Percentiles rank a stretch among this genome's conserved stretches.
Conservation (phyloP, 2,888 invertebrate genomes). For the Caenorhabditis panamensis region DNA sequence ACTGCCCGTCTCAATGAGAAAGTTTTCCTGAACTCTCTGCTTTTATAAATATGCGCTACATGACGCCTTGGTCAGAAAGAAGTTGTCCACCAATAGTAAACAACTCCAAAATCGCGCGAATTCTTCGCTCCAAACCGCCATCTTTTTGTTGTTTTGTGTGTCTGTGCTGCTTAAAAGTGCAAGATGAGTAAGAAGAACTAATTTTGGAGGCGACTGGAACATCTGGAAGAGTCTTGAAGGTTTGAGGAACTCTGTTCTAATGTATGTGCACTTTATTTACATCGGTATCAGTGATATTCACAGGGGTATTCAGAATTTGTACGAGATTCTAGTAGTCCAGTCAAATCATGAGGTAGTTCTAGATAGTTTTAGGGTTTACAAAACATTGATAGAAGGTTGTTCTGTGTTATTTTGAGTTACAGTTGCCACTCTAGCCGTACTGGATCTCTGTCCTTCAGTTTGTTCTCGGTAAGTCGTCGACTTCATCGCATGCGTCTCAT, state of each 20-base stretch:
- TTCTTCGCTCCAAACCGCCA: not conserved
- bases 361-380: too few species aligned
- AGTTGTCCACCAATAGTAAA: not conserved
- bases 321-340: too few species aligned
- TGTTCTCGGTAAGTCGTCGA: slow-evolving; percentile 32
- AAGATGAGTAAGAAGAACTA: slow-evolving; percentile 2
- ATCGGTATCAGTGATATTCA: too few species aligned
- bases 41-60: not conserved
- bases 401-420: slow-evolving; percentile 13
- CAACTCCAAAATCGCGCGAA: not conserved
- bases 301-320: too few species aligned
- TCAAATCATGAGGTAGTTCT: too few species aligned
- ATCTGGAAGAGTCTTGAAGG: not conserved
- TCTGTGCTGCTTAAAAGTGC: slow-evolving; percentile 9
- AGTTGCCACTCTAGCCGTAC: not conserved
- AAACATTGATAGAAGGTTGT: not conserved
- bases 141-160: slow-evolving; percentile 2
- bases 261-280: too few species aligned
- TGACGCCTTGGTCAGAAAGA: slow-evolving; percentile 1
- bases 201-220: not conserved
- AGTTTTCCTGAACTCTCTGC: not conserved
- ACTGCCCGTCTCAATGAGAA: not conserved
- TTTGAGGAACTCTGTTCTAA: not conserved
- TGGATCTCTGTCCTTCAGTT: slow-evolving; percentile 23
- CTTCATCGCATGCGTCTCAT: slow-evolving; percentile 20